Evolutionary conservation across 2,888 invertebrate genomes (phyloP).

Genomic region (Thymelicus sylvestris): DNA sequence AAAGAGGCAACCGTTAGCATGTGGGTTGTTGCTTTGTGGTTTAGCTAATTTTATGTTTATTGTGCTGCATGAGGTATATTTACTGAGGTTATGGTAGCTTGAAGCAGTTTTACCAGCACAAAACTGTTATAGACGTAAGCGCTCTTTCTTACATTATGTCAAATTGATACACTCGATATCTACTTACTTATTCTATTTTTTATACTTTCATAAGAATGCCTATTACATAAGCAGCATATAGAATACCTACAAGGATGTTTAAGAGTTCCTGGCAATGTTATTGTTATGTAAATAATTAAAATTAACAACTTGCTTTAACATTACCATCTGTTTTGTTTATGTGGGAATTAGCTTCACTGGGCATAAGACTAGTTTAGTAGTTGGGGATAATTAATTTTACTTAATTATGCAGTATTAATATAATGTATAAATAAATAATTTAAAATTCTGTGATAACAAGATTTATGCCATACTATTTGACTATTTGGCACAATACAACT

Average conservation of each 20-base stretch:
- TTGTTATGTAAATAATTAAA: not conserved
- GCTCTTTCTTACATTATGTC: not conserved
- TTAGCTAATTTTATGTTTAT: conserved; percentile 2
- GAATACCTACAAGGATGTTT: not conserved
- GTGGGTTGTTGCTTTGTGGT: conserved; percentile 12
- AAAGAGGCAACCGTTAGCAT: conserved; percentile 12
- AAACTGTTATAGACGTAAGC: not conserved
- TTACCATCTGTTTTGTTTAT: not conserved
- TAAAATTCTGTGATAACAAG: conserved; percentile 51
- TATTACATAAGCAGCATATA: not conserved
- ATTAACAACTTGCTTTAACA: not conserved
- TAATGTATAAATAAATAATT: conserved; percentile 27
- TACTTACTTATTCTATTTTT: not conserved
- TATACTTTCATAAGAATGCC: not conserved
- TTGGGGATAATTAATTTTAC: conserved; percentile 40
- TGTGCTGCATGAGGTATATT: not conserved
- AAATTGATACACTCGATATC: not conserved
- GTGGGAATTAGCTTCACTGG: conserved; percentile 3
- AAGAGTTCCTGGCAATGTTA: not conserved
- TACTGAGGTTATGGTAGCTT: not conserved
- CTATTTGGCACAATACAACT: conserved; percentile 36
- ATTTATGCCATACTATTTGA: conserved; percentile 43
- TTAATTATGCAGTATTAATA: conserved; percentile 43
- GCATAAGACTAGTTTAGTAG: conserved; percentile 10
- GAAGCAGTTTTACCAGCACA: conserved; percentile 16